Percentiles rank a stretch among this genome's conserved stretches.
phyloP scores from a whole-genome alignment of 2,888 invertebrate genomes.

The Oxyteleia sp. region DNA sequence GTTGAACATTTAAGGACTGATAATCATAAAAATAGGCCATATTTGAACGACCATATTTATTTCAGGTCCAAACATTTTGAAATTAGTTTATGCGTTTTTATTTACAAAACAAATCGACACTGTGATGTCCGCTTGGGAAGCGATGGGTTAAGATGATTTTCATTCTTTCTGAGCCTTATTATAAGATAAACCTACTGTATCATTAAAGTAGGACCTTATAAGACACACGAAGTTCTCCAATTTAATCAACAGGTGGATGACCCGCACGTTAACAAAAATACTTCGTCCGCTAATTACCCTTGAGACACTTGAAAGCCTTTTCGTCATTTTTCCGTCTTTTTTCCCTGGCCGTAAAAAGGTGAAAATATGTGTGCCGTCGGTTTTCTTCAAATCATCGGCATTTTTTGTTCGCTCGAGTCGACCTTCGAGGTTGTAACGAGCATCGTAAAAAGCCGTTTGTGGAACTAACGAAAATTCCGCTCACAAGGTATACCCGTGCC shows the following conservation, averaged over 20 bases:
- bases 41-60: too few relatives aligned
- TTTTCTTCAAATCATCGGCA: conserved; percentile 51
- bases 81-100: too few relatives aligned
- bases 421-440: conserved; percentile 51
- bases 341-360: conserved; percentile 16
- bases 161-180: too few relatives aligned
- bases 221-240: not conserved
- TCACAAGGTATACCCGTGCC: conserved; percentile 4
- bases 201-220: too few relatives aligned
- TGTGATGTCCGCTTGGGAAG: too few relatives aligned
- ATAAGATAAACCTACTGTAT: too few relatives aligned
- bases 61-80: too few relatives aligned
- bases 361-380: conserved; percentile 45
- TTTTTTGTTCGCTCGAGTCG: conserved; percentile 28
- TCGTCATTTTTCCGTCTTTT: conserved; percentile 16
- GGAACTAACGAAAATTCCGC: conserved; percentile 52
- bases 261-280: not conserved
- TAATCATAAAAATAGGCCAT: too few relatives aligned
- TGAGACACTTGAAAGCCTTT: not conserved
- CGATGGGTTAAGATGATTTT: too few relatives aligned
- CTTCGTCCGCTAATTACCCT: conserved; percentile 4
- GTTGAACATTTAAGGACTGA: too few relatives aligned
- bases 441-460: conserved; percentile 40
- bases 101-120: too few relatives aligned
- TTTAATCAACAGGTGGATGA: not conserved